Conservation (phyloP, 1,140 invertebrate genomes). For the Rhyacophila brunnea region DNA sequence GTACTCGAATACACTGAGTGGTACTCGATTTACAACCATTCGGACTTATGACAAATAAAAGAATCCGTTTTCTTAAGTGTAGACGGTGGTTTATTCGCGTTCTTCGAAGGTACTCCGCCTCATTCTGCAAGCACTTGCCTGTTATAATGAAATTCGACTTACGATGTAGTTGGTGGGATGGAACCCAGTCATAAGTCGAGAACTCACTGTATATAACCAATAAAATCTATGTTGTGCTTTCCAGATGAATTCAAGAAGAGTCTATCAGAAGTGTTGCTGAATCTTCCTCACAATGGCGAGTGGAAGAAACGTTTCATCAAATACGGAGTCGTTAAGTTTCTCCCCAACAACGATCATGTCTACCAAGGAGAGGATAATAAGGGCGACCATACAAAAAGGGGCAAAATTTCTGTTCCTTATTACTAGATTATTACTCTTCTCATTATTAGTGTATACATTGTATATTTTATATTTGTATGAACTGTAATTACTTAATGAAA, state of each 20-base stretch:
- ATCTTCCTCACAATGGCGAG: conserved; percentile 43
- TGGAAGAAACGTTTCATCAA: conserved; percentile 54
- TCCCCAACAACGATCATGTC: conserved; percentile 46
- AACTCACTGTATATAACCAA: no score
- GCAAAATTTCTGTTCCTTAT: conserved; percentile 56
- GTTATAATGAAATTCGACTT: no score
- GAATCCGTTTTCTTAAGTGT: no score
- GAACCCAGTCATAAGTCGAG: no score
- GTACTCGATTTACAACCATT: no score
- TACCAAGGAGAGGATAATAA: conserved; percentile 52
- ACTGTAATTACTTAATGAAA: conserved; percentile 7
- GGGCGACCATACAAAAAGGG: conserved; percentile 53
- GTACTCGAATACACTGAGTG: no score
- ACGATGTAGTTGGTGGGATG: no score
- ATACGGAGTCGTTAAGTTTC: conserved; percentile 56
- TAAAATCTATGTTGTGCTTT: no score
- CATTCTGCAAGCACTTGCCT: no score
- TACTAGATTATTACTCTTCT: conserved; percentile 54
- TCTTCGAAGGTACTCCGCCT: no score
- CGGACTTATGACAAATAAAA: no score
- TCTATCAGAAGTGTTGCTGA: conserved; percentile 48
- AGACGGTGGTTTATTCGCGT: no score
- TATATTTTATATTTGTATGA: conserved; percentile 40
- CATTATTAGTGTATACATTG: conserved; percentile 49
- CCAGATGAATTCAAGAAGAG: conserved; percentile 51